Conservation (phyloP, 2,888 invertebrate species). For the Penaeus monodon region DNA sequence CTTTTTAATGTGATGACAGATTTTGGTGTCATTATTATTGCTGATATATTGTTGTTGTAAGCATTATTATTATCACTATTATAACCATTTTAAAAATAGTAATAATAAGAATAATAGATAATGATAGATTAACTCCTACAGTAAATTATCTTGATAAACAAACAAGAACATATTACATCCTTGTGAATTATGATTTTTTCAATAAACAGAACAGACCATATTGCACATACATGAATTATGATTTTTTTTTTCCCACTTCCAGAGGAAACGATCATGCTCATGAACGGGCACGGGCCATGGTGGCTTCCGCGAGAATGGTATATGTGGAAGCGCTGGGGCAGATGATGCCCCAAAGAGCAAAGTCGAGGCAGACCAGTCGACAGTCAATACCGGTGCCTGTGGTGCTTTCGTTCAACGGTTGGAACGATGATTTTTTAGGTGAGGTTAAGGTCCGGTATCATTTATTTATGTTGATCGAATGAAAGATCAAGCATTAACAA, state of each 20-base stretch:
- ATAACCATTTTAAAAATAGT: no score
- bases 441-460: constrained; percentile 13
- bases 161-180: no score
- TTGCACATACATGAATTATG: constrained; percentile 9
- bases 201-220: no score
- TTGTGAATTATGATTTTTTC: no score
- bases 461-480: constrained; percentile 66
- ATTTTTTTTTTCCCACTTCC: constrained; percentile 65
- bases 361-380: constrained; percentile 82
- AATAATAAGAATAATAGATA: no score
- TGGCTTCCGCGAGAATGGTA: constrained; percentile 89
- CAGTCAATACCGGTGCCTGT: constrained; percentile 93
- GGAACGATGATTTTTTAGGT: constrained; percentile 95
- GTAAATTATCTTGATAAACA: no score
- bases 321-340: constrained; percentile 89
- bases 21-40: not conserved
- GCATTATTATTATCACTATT: constrained; percentile 24
- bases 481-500: not conserved
- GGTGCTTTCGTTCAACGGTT: constrained; percentile 98
- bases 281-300: constrained; percentile 86
- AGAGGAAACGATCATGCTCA: constrained; percentile 87
- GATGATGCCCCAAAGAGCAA: constrained; percentile 85
- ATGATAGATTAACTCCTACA: no score
- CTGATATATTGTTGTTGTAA: constrained; percentile 9
- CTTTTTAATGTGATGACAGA: no score